Conservation (phyloP, 2,113 vertebrate species). For the Macrotis lagotis region DNA sequence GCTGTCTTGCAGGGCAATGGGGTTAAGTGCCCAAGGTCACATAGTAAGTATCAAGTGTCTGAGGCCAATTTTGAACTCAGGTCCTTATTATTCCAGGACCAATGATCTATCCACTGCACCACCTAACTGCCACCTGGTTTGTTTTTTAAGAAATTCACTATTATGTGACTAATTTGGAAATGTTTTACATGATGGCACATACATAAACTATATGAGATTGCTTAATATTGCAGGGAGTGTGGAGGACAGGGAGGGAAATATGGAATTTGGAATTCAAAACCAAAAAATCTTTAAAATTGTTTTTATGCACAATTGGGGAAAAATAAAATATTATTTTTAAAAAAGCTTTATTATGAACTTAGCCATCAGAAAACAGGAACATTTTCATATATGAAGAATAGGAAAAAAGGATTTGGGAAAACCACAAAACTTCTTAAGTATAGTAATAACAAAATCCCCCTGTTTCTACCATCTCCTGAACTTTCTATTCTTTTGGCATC, state of each 20-base stretch:
- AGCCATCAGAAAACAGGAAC: background rate
- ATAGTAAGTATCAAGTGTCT: no score
- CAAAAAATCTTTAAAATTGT: background rate
- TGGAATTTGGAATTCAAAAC: background rate
- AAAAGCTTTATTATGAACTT: background rate
- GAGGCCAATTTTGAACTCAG: no score
- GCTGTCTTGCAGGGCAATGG: no score
- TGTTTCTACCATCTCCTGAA: no score
- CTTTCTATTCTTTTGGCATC: no score
- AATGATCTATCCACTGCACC: no score
- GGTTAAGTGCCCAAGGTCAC: no score
- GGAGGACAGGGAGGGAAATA: background rate
- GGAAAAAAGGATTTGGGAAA: background rate
- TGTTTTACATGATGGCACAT: no score
- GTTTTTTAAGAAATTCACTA: background rate
- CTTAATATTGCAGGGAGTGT: background rate
- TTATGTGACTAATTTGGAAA: no score
- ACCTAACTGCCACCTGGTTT: no score
- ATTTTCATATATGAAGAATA: background rate
- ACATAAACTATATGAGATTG: background rate
- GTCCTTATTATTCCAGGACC: no score
- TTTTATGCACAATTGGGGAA: background rate
- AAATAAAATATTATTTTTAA: background rate
- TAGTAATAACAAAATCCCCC: background rate
- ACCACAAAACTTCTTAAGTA: background rate